Evolutionary conservation across 2,113 vertebrate species (phyloP).

Genomic region (Nannobrachium achirus): DNA sequence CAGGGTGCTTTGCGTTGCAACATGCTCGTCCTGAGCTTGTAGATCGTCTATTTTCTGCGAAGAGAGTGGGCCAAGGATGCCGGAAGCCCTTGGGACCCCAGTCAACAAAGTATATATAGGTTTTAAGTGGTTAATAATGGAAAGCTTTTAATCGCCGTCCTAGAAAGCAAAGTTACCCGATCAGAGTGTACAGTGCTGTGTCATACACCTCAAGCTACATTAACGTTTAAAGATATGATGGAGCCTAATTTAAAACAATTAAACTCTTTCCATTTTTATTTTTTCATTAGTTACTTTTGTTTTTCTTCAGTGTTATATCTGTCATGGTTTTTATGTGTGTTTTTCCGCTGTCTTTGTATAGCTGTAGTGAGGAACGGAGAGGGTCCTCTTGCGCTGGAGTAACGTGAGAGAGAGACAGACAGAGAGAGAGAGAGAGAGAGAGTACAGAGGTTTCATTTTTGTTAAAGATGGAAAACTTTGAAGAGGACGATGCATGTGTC

Average conservation of each 20-base stretch:
- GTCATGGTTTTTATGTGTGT: constrained; percentile 58
- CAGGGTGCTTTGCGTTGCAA: too few species aligned
- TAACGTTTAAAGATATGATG: constrained; percentile 56
- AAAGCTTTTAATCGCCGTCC: constrained; percentile 62
- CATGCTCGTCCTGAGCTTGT: background rate
- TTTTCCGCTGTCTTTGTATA: constrained; percentile 59
- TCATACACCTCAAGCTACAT: constrained; percentile 67
- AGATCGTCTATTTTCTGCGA: background rate
- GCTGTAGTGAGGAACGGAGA: constrained; percentile 56
- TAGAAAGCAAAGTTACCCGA: constrained; percentile 63
- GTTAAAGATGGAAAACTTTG: constrained; percentile 46
- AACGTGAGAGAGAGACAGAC: constrained; percentile 64
- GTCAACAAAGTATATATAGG: too few species aligned
- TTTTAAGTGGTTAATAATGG: constrained; percentile 20
- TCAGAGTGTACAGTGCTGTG: constrained; percentile 70
- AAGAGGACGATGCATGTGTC: constrained; percentile 86
- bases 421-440: constrained; percentile 35
- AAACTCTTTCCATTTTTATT: constrained; percentile 63
- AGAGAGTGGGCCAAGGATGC: too few species aligned
- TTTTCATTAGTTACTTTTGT: constrained; percentile 37
- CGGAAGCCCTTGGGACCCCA: too few species aligned
- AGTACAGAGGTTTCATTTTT: constrained; percentile 25
- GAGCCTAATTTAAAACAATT: constrained; percentile 70
- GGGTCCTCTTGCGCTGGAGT: constrained; percentile 75
- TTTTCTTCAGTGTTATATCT: constrained; percentile 67